Conservation (phyloP, 2,113 vertebrate genomes). For the Scatophagus argus region DNA sequence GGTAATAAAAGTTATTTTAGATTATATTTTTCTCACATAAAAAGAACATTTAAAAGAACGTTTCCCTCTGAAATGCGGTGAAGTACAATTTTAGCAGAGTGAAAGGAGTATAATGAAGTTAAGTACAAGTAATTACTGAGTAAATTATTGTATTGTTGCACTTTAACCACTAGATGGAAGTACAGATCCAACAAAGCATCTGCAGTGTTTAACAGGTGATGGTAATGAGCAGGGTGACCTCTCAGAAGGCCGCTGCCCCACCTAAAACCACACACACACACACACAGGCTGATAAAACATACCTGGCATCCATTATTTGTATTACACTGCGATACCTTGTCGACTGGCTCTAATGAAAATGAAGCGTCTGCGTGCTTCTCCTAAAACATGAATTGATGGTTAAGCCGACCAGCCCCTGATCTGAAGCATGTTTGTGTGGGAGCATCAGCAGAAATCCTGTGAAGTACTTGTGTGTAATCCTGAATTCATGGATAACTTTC, state of each 20-base stretch:
- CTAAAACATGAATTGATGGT: not conserved
- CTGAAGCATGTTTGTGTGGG: not conserved
- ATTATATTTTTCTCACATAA: too few species aligned
- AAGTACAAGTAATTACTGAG: not conserved
- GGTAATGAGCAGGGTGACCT: not conserved
- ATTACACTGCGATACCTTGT: too few species aligned
- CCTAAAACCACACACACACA: too few species aligned
- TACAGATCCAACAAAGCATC: not conserved
- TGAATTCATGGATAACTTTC: not conserved
- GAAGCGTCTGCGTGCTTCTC: too few species aligned
- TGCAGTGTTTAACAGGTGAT: not conserved
- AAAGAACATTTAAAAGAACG: not conserved
- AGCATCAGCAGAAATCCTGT: not conserved
- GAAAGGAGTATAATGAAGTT: not conserved
- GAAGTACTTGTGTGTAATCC: not conserved
- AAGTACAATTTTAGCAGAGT: not conserved
- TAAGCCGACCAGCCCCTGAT: not conserved
- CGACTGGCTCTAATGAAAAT: too few species aligned
- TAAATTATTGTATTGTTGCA: not conserved
- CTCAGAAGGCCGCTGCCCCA: not conserved
- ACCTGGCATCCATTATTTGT: too few species aligned
- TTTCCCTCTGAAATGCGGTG: not conserved
- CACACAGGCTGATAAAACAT: not conserved
- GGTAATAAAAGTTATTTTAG: too few species aligned
- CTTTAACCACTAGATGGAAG: conserved; percentile 46